Evolutionary conservation across 2,888 invertebrate species (phyloP).

Genomic region (Mycalesis mineus): DNA sequence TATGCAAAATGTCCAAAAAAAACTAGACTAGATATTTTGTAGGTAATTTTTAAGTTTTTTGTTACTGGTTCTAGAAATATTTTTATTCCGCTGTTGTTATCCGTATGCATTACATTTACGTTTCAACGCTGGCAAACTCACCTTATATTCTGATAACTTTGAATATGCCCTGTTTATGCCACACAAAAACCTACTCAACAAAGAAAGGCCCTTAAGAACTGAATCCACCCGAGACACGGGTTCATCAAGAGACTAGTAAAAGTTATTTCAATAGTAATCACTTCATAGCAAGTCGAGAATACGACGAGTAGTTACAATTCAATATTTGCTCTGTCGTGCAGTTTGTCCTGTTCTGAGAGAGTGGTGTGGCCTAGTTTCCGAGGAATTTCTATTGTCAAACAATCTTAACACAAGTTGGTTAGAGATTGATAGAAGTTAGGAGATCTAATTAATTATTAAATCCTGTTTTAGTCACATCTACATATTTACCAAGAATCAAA

Average conservation of each 20-base stretch:
- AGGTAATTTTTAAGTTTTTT: too few relatives aligned
- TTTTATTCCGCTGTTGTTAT: too few relatives aligned
- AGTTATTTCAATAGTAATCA: not conserved
- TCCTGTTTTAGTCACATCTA: too few relatives aligned
- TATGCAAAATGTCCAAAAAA: too few relatives aligned
- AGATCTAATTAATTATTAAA: not conserved
- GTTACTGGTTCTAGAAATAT: too few relatives aligned
- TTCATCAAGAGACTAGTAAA: not conserved
- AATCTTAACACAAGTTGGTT: not conserved
- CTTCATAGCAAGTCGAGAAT: not conserved
- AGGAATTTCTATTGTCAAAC: not conserved
- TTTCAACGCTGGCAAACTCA: too few relatives aligned
- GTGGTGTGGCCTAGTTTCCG: not conserved
- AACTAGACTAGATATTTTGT: too few relatives aligned
- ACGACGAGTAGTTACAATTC: slow-evolving; percentile 1
- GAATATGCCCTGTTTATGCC: too few relatives aligned
- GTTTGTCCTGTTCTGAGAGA: not conserved
- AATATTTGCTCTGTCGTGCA: not conserved
- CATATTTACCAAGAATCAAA: too few relatives aligned
- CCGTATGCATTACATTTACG: too few relatives aligned
- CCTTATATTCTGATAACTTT: too few relatives aligned
- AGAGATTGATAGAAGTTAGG: not conserved
- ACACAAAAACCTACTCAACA: not conserved
- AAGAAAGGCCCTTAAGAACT: not conserved
- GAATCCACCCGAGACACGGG: not conserved